Conservation (phyloP, 92 coral and sea anemone species). For the Palythoa grandis region DNA sequence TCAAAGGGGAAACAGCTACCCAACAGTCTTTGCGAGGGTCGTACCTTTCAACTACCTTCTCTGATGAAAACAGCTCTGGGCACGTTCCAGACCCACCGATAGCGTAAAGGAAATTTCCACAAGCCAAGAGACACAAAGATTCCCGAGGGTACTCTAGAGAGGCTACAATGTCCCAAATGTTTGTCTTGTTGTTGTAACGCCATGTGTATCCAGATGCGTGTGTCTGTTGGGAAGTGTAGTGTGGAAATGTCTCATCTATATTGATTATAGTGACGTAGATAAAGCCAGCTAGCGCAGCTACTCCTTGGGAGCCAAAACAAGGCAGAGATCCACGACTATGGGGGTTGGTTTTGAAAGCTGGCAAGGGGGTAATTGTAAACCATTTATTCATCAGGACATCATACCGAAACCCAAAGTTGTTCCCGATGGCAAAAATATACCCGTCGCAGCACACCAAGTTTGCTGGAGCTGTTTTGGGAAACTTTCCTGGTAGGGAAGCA, state of each 20-base stretch:
- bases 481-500: slow-evolving; percentile 4
- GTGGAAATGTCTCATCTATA: background rate
- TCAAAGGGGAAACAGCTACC: slow-evolving; percentile 9
- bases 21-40: slow-evolving; percentile 20
- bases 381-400: background rate
- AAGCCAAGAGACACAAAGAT: slow-evolving; percentile 7
- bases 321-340: background rate
- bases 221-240: background rate
- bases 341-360: background rate
- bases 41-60: slow-evolving; percentile 7
- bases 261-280: background rate
- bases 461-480: slow-evolving; percentile 1
- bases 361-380: background rate
- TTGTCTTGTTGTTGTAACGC: slow-evolving; percentile 15
- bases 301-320: slow-evolving; percentile 16
- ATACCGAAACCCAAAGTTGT: background rate
- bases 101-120: slow-evolving; percentile 16
- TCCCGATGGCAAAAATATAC: slow-evolving; percentile 17
- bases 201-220: background rate
- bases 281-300: background rate
- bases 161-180: slow-evolving; percentile 30
- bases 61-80: background rate
- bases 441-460: background rate
- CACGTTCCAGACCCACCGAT: slow-evolving; percentile 12
- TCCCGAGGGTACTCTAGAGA: slow-evolving; percentile 8